phyloP scores from a whole-genome alignment of 2,888 invertebrate species.

The Eurytoma californica region DNA sequence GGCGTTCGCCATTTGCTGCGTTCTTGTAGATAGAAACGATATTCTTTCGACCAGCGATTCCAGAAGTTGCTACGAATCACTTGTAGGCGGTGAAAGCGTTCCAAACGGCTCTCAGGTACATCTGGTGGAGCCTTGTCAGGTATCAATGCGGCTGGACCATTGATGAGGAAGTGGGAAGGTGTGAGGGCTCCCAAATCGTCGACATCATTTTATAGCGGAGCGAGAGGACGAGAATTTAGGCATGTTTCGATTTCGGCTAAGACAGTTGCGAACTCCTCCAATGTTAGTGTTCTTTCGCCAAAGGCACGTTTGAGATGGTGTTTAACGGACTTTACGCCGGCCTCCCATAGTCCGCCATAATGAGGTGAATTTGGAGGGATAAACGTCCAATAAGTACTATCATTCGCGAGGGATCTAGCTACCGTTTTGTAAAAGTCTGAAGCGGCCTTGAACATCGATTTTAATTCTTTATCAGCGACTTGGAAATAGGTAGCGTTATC shows the following conservation, averaged over 20 bases:
- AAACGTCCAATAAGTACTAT: slow-evolving; percentile 26
- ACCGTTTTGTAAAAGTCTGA: slow-evolving; percentile 20
- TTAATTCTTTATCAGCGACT: slow-evolving; percentile 32
- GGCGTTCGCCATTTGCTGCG: slow-evolving; percentile 44
- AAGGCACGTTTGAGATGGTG: slow-evolving; percentile 24
- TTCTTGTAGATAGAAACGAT: slow-evolving; percentile 50
- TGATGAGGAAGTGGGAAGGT: neutral
- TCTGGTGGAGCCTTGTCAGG: neutral
- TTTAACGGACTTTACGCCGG: slow-evolving; percentile 21
- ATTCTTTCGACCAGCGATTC: slow-evolving; percentile 47
- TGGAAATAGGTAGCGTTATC: slow-evolving; percentile 51
- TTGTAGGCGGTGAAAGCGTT: neutral
- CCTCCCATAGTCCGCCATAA: slow-evolving; percentile 32
- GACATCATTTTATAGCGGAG: neutral
- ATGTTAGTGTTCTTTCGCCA: slow-evolving; percentile 21
- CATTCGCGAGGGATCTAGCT: slow-evolving; percentile 15
- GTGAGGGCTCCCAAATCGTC: neutral
- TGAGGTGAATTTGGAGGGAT: slow-evolving; percentile 37
- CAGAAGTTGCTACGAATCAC: slow-evolving; percentile 31
- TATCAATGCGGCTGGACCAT: neutral
- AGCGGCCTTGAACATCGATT: slow-evolving; percentile 32
- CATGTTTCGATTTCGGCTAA: slow-evolving; percentile 47
- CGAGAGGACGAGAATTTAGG: slow-evolving; percentile 54
- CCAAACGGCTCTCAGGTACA: neutral
- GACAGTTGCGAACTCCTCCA: slow-evolving; percentile 26